phyloP scores from a whole-genome alignment of 2,113 vertebrate genomes.

The Nipponia nippon region DNA sequence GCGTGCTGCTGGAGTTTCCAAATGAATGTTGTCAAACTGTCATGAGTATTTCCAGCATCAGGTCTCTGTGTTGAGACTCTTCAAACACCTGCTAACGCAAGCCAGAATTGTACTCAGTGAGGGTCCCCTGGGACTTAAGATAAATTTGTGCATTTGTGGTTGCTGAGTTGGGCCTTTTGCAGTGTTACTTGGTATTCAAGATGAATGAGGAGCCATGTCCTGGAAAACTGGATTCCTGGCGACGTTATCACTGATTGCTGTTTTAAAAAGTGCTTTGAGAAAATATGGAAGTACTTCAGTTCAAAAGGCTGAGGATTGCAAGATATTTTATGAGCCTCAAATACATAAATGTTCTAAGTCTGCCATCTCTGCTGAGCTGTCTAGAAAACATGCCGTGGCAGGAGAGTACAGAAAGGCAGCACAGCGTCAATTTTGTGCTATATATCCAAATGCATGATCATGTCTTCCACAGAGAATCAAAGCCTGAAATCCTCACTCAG shows the following conservation, averaged over 20 bases:
- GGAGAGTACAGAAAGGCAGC: neutral
- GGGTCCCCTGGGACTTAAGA: neutral
- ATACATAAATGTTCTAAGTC: neutral
- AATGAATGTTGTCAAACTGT: neutral
- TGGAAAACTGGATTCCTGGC: neutral
- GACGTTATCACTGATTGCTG: neutral
- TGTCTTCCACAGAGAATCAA: neutral
- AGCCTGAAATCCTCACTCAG: neutral
- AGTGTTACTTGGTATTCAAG: neutral
- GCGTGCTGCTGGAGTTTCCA: neutral
- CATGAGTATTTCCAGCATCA: neutral
- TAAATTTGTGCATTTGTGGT: neutral
- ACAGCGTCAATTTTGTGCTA: neutral
- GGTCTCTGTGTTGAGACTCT: neutral
- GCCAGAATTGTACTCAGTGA: neutral
- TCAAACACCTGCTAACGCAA: neutral
- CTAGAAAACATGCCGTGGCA: accelerated
- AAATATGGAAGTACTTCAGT: neutral
- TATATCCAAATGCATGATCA: accelerated
- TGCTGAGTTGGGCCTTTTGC: neutral
- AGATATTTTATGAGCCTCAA: neutral
- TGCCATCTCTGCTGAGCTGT: neutral
- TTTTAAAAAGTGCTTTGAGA: neutral
- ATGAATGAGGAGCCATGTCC: neutral
- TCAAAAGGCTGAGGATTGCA: neutral